phyloP scores from a whole-genome alignment of 2,888 invertebrate species.

The Xestia c-nigrum region DNA sequence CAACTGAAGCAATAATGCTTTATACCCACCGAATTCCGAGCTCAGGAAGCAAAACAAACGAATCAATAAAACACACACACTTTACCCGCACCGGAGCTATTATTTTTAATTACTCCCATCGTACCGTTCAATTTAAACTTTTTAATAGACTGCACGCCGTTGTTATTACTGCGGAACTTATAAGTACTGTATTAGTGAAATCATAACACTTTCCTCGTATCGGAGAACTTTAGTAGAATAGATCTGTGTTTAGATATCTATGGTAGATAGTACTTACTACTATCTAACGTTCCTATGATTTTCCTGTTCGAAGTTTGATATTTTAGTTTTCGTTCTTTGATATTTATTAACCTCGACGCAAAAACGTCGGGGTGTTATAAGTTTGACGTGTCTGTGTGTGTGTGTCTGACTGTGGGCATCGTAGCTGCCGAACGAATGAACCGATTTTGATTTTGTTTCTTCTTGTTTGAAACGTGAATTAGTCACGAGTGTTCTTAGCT shows the following conservation, averaged over 20 bases:
- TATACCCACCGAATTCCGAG: neutral
- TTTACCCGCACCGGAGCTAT: constrained; percentile 47
- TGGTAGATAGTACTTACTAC: neutral
- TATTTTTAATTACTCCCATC: constrained; percentile 66
- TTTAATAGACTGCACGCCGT: constrained; percentile 60
- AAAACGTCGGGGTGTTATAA: no score
- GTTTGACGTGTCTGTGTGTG: no score
- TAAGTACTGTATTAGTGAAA: constrained; percentile 51
- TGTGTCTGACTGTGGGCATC: no score
- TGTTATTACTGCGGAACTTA: constrained; percentile 50
- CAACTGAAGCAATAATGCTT: neutral
- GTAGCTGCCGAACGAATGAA: no score
- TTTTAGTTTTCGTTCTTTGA: neutral
- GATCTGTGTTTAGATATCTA: constrained; percentile 18
- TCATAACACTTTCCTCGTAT: constrained; percentile 46
- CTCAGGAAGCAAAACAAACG: constrained; percentile 28
- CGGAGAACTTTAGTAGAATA: constrained; percentile 3
- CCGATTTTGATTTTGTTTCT: no score
- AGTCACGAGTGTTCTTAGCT: no score
- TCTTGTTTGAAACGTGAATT: no score
- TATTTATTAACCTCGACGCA: neutral
- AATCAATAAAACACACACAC: constrained; percentile 51
- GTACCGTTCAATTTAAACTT: constrained; percentile 65
- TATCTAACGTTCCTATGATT: neutral
- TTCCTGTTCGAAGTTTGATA: neutral